A percentile compares a stretch with the other conserved stretches of the same genome.
phyloP scores from a whole-genome alignment of 35 echinoderm and acorn worm genomes.

The Heliocidaris erythrogramma region DNA sequence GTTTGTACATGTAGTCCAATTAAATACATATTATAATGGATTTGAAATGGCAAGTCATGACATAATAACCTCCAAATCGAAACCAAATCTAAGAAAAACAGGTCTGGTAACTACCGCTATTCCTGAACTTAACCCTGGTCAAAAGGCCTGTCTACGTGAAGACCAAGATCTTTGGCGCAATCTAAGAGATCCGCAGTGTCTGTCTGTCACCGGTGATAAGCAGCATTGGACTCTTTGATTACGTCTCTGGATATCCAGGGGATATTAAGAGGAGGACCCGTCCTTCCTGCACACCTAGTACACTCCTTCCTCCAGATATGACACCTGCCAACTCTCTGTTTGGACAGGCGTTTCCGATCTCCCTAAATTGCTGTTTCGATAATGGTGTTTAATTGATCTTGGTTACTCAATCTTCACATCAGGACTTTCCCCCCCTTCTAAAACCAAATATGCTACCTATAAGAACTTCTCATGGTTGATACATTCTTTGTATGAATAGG shows the following conservation, averaged over 20 bases:
- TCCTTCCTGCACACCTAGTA: not conserved
- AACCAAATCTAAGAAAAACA: not conserved
- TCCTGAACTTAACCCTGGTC: not conserved
- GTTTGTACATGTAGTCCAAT: too few relatives aligned
- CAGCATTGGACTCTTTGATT: not conserved
- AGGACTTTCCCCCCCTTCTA: not conserved
- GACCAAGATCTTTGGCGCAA: too few relatives aligned
- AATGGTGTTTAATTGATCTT: not conserved
- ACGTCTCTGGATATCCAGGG: not conserved
- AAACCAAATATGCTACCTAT: not conserved
- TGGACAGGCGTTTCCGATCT: constrained; percentile 4
- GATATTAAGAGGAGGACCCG: not conserved
- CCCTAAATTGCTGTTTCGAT: not conserved
- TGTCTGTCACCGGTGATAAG: constrained; percentile 5
- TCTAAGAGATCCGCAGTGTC: not conserved
- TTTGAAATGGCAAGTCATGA: not conserved
- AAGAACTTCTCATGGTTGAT: not conserved
- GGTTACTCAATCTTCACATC: not conserved
- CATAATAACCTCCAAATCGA: not conserved
- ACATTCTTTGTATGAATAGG: not conserved
- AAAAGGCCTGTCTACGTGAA: not conserved
- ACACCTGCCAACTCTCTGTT: not conserved
- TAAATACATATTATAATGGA: not conserved
- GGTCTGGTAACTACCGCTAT: not conserved
- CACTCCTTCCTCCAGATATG: not conserved